These are phyloP conservation scores for Siniperca chuatsi DNA, from an alignment of 2,113 vertebrate species.

Conservation along the genomic window DNA sequence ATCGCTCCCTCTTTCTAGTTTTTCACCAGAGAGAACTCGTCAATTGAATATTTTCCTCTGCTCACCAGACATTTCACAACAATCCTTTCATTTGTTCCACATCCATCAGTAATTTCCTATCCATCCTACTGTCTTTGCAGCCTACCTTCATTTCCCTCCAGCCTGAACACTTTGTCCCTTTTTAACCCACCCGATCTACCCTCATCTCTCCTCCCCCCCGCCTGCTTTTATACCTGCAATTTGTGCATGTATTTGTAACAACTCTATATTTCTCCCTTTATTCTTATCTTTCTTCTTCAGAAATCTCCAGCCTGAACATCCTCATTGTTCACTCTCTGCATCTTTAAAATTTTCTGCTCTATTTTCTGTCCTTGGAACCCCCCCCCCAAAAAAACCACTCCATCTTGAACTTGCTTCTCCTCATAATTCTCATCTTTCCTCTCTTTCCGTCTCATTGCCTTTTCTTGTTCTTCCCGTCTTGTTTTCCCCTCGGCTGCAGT, in stretches of 20 bases:
- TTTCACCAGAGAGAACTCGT: neutral
- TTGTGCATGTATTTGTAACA: neutral
- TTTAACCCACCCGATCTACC: neutral
- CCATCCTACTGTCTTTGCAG: neutral
- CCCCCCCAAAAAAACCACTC: neutral
- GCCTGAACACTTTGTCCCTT: neutral
- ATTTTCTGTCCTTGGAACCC: constrained; percentile 23
- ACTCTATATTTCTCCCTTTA: neutral
- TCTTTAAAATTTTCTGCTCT: constrained; percentile 46
- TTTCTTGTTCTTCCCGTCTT: neutral
- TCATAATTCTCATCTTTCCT: constrained; percentile 23
- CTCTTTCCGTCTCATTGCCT: constrained; percentile 25
- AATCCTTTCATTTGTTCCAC: neutral
- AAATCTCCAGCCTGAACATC: constrained; percentile 6
- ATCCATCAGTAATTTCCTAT: constrained; percentile 18
- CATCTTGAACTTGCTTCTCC: constrained; percentile 18
- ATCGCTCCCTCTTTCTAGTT: neutral
- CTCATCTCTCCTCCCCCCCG: neutral
- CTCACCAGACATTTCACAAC: neutral
- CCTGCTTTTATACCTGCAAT: constrained; percentile 7
- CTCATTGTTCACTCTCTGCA: constrained; percentile 10
- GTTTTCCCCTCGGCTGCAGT: constrained; percentile 14
- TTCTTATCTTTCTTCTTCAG: constrained; percentile 21
- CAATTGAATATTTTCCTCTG: neutral
- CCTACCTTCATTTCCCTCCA: neutral